phyloP scores from a whole-genome alignment of 2,113 vertebrate genomes.

The Chaetura pelagica region DNA sequence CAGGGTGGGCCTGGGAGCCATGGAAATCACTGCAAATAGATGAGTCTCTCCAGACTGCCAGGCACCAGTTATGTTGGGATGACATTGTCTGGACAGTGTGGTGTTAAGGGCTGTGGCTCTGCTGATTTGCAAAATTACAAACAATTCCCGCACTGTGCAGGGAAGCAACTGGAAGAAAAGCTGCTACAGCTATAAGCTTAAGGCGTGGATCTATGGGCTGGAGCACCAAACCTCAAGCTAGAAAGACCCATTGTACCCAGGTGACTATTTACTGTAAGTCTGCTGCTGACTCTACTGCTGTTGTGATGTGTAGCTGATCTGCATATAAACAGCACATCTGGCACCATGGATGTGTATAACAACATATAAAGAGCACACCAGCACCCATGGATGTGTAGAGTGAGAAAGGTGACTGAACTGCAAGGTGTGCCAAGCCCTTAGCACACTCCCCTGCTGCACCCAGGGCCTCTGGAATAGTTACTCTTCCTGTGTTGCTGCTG shows the following conservation, averaged over 20 bases:
- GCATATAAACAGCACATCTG: not conserved
- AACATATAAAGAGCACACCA: not conserved
- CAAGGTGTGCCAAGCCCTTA: not conserved
- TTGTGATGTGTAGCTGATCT: not conserved
- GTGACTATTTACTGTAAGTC: not conserved
- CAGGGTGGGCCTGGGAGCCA: too few species aligned
- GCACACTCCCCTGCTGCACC: not conserved
- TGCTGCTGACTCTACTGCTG: not conserved
- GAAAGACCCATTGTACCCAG: not conserved
- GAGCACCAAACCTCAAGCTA: not conserved
- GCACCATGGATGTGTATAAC: not conserved
- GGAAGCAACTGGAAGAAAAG: not conserved
- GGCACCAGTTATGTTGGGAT: not conserved
- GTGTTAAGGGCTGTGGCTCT: not conserved
- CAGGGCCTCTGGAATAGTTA: not conserved
- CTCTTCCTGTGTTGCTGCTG: not conserved
- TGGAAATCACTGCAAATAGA: not conserved
- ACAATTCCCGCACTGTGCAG: not conserved
- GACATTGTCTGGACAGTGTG: not conserved
- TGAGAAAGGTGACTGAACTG: not conserved
- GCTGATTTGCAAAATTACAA: not conserved
- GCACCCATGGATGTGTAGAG: rapidly evolving
- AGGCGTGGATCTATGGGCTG: not conserved
- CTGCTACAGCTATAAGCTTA: not conserved
- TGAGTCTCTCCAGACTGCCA: not conserved